These are phyloP conservation scores for Glyptemys insculpta DNA, from an alignment of 2,797 vertebrate genomes.

Conservation along the genomic window DNA sequence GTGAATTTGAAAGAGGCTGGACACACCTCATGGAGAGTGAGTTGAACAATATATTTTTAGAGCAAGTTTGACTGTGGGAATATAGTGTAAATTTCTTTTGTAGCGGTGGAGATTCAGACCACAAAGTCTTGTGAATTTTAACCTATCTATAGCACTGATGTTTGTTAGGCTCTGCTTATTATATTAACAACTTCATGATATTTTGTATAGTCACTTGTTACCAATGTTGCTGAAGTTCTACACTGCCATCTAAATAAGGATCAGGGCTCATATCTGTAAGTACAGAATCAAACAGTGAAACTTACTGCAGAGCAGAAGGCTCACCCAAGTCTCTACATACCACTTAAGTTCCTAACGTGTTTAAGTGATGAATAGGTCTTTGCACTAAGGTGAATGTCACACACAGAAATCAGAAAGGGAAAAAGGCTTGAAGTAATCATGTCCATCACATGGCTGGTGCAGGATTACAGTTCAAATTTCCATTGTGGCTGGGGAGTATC, in stretches of 20 bases:
- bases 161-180: background rate
- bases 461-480: background rate
- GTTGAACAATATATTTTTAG: background rate
- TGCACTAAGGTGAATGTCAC: background rate
- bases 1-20: background rate
- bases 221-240: background rate
- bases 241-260: background rate
- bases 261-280: too few species aligned
- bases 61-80: background rate
- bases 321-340: background rate
- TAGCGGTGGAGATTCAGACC: background rate
- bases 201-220: background rate
- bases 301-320: background rate
- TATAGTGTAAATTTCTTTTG: background rate
- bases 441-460: background rate
- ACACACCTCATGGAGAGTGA: background rate
- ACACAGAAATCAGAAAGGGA: slow-evolving; percentile 39
- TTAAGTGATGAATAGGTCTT: background rate
- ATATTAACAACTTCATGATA: background rate
- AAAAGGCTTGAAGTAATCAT: background rate
- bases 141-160: background rate
- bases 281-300: background rate
- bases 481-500: background rate
- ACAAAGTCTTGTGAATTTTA: background rate
- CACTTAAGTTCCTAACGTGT: background rate